A percentile compares a stretch with the other conserved stretches of the same genome.
Evolutionary conservation across 2,888 invertebrate genomes (phyloP).

Genomic region (Drosophila mettleri): DNA sequence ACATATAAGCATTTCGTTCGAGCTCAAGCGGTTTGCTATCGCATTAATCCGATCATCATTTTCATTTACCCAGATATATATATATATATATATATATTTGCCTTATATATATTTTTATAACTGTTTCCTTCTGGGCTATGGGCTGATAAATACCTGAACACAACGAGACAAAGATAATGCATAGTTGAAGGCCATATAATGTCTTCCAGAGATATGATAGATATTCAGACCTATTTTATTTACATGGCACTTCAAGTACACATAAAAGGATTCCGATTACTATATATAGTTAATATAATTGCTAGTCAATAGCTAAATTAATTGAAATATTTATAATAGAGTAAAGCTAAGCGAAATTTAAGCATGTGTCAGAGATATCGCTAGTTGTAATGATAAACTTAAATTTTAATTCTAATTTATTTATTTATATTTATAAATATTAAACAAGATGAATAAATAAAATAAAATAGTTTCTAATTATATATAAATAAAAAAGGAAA

Average conservation of each 20-base stretch:
- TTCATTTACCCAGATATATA: slow-evolving; percentile 2
- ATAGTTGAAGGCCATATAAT: neutral
- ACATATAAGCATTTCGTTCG: neutral
- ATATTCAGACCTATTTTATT: neutral
- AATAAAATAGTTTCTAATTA: too few relatives aligned
- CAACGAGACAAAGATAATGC: neutral
- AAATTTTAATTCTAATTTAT: too few relatives aligned
- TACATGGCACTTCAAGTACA: neutral
- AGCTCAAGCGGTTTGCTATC: neutral
- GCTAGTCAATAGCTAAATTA: too few relatives aligned
- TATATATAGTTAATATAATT: too few relatives aligned
- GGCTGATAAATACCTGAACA: neutral
- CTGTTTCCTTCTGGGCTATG: neutral
- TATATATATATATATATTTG: neutral
- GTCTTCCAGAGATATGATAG: neutral
- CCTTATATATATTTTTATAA: neutral
- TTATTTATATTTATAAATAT: too few relatives aligned
- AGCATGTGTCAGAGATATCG: too few relatives aligned
- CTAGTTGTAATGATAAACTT: too few relatives aligned
- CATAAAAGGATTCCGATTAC: too few relatives aligned
- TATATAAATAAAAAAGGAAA: too few relatives aligned
- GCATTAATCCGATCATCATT: neutral
- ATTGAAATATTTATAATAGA: too few relatives aligned
- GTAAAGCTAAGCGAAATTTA: too few relatives aligned
- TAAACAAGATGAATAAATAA: too few relatives aligned